phyloP scores from a whole-genome alignment of 1,140 invertebrate species.

The Mesaphorura yosii region DNA sequence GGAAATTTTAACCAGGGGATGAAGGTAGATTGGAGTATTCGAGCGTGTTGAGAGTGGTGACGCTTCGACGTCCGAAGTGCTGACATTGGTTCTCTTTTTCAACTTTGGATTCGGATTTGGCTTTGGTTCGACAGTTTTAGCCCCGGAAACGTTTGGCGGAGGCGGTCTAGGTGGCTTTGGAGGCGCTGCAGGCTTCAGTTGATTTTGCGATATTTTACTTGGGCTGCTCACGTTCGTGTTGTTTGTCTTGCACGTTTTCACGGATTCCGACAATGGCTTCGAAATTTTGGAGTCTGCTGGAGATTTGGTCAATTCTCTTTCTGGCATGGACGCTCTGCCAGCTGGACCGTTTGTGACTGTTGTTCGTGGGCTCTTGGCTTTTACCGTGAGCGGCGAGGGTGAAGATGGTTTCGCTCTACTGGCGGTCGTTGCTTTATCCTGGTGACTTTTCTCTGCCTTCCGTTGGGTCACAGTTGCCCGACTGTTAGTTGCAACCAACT shows the following conservation, averaged over 20 bases:
- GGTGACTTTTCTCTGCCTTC: background rate
- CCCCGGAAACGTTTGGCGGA: slow-evolving; percentile 17
- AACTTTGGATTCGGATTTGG: background rate
- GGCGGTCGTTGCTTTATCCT: background rate
- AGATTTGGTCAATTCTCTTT: slow-evolving; percentile 5
- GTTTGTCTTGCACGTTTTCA: background rate
- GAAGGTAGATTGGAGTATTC: slow-evolving; percentile 16
- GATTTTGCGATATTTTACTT: background rate
- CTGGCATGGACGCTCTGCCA: background rate
- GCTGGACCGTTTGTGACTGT: background rate
- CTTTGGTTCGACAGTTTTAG: slow-evolving; percentile 3
- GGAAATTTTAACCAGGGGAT: slow-evolving; percentile 26
- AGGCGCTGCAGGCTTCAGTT: too few relatives aligned
- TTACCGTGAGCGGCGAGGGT: background rate
- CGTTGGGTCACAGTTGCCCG: background rate
- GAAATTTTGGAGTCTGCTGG: background rate
- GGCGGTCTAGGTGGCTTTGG: slow-evolving; percentile 30
- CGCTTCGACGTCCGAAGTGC: slow-evolving; percentile 1
- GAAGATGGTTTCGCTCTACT: too few relatives aligned
- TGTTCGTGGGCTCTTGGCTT: background rate
- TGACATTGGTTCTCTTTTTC: slow-evolving; percentile 6
- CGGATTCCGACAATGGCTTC: background rate
- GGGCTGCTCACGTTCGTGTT: background rate
- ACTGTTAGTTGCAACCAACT: too few relatives aligned
- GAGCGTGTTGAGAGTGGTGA: background rate